Base-by-base conservation (phyloP, 2,888 invertebrate genomes). In the Himalopsyche japonica region DNA sequence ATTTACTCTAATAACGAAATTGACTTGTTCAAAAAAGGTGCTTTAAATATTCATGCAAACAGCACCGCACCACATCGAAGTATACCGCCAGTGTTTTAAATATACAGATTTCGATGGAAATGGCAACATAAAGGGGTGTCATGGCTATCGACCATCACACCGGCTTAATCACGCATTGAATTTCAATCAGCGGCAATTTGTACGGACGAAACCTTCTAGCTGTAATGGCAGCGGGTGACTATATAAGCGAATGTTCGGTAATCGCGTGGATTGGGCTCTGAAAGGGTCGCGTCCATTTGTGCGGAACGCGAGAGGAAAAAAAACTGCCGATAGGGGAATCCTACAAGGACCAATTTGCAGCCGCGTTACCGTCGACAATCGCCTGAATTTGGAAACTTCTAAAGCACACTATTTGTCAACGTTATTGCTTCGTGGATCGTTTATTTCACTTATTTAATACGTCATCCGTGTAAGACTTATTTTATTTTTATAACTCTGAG, bases 171-270 rank as follows among this genome's bases (percentile, higher is more conserved):
- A 78, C 37, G 78, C 78, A 43, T 37, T 78, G 78, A 37, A 78
- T 78, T 37, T 78, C 78, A 78, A 78, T 78, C 34, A 78, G 37
- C n/a, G 20, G 37, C 78, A 78, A 78, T 78, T 78, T 78, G 78
- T 37, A 34, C 32, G n/a, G 78, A 24, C 34, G 24, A 43, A 78
- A 78, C 78, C 37, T 32, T 37, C 78, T 24, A 24, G 37, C 37
- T 78, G 78, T 37, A 37, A 32, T 32, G 34, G 76, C 34, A 34
- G 76, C 12, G 18, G 32, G 32, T 76, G 76, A 76, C 78, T 37
- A 34, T 78, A 78, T 37, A 37, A 20, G 34, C 32, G 37, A 37
- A 78, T 43, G 78, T 18, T 37, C 78, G 78, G 78, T 24, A 32
- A 37, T 78, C 37, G 37, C 34, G 32, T 27, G 76, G 76, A 34